These are phyloP conservation scores for Pogonus chalceus DNA, from an alignment of 1,140 invertebrate species.

Conservation along the genomic window DNA sequence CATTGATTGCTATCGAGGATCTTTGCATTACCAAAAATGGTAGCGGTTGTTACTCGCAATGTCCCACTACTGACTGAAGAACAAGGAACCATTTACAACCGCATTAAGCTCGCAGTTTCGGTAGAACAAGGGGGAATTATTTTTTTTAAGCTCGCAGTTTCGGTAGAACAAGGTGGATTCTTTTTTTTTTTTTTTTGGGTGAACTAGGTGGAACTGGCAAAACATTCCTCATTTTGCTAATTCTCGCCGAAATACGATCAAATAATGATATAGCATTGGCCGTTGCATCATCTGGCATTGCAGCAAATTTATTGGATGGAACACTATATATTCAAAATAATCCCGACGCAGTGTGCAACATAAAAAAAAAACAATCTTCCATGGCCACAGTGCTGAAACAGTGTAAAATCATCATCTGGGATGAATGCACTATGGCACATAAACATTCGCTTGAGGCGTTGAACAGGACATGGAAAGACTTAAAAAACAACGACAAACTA, in stretches of 20 bases:
- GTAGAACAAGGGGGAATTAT: no score
- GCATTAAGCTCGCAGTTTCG: no score
- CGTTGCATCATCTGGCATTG: slow-evolving; percentile 33
- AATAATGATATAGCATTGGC: slow-evolving; percentile 25
- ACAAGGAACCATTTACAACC: background rate
- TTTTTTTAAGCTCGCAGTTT: no score
- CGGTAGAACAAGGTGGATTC: background rate
- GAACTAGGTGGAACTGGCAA: slow-evolving; percentile 33
- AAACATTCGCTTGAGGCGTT: slow-evolving; percentile 12
- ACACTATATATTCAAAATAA: slow-evolving; percentile 25
- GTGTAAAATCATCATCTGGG: background rate
- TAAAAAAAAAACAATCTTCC: slow-evolving; percentile 18
- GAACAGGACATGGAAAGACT: slow-evolving; percentile 19
- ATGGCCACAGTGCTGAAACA: background rate
- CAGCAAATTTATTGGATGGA: slow-evolving; percentile 37
- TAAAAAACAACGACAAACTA: background rate
- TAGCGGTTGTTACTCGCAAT: no score
- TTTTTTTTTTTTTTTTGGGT: slow-evolving; percentile 19
- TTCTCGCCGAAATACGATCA: slow-evolving; percentile 28
- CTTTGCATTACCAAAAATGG: background rate
- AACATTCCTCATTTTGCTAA: slow-evolving; percentile 34
- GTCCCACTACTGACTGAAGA: background rate
- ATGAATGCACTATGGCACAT: background rate
- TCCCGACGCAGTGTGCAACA: slow-evolving; percentile 26
- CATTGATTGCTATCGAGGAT: background rate